These are phyloP conservation scores for Gavialis gangeticus DNA, from an alignment of 2,113 vertebrate species.

Conservation along the genomic window DNA sequence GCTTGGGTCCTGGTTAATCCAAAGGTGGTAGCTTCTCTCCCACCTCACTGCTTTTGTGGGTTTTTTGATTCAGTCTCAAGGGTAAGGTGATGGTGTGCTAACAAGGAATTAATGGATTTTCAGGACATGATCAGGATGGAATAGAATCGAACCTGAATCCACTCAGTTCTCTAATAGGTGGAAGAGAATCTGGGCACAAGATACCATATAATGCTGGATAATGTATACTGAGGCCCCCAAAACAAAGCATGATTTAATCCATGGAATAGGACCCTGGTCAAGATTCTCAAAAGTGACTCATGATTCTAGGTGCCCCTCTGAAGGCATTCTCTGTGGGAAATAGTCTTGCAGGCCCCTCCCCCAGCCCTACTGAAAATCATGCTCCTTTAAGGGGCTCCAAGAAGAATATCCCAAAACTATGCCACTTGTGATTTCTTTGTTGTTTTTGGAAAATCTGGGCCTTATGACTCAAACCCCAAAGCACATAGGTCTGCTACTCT, in stretches of 20 bases:
- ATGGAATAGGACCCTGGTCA: background rate
- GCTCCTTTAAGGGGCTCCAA: background rate
- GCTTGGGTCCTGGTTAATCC: too few species aligned
- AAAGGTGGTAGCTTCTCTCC: too few species aligned
- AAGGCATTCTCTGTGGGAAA: background rate
- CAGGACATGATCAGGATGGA: too few species aligned
- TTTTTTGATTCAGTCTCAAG: too few species aligned
- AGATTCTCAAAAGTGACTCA: background rate
- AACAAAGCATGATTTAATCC: background rate
- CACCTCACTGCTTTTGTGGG: too few species aligned
- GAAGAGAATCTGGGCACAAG: too few species aligned
- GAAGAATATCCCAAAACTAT: background rate
- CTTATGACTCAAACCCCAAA: accelerated
- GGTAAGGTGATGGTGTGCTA: too few species aligned
- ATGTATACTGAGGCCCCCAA: too few species aligned
- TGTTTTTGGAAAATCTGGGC: background rate
- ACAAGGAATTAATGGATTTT: too few species aligned
- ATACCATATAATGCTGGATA: too few species aligned
- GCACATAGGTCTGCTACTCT: accelerated
- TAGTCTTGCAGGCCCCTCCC: background rate
- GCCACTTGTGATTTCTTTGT: background rate
- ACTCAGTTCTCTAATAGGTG: too few species aligned
- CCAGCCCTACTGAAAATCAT: background rate
- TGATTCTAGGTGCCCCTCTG: background rate
- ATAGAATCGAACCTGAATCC: too few species aligned